Base-by-base conservation (phyloP, 1,140 invertebrate species). In the Maniola jurtina region DNA sequence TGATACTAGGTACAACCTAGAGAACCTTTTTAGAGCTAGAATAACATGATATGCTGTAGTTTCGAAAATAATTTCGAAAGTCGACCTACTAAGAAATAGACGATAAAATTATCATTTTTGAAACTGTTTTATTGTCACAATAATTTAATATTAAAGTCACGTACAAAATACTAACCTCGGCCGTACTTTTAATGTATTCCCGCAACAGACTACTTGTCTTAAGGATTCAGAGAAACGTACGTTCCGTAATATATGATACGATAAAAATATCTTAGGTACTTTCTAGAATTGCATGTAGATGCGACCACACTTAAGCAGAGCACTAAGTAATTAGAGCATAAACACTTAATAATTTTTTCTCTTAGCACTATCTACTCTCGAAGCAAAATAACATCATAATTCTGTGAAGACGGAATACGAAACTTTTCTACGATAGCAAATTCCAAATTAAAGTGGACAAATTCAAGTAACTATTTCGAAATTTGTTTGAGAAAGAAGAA, bases 171-270 rank as follows among this genome's bases (percentile, higher is more conserved):
- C 13, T 45, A 11, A 45, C 13, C 9, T 1, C 42, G 42, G 50
- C 15, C 38, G 48, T 33, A 42, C 56, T 42, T 16, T 38, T 40
- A 16, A 38, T 40, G 10, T 38, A 42, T 40, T 15, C 35, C 36
- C 11, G 33, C 48, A 48, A 48, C 45, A 14, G 45, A 48, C 14
- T 11, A 48, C 8, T 59, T 13, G 48, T 33, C 48, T 48, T 57
- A 61, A 61, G 57, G 57, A 65, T 70, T 66, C 71, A 59, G 42
- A 66, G 71, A 64, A 70, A 35, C 52, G 56, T 48, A 61, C 35
- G 48, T 60, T 66, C 64, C 54, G 61, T 64, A 68, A 76, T 65
- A 76, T 65, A 63, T 40, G 69, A 70, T 45, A 70, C 54, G 15
- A 57, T 56, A 45, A 52, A 25, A 25, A 52, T 52, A 9, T 15